phyloP scores from a whole-genome alignment of 2,888 invertebrate species.

The Andrena fulva region DNA sequence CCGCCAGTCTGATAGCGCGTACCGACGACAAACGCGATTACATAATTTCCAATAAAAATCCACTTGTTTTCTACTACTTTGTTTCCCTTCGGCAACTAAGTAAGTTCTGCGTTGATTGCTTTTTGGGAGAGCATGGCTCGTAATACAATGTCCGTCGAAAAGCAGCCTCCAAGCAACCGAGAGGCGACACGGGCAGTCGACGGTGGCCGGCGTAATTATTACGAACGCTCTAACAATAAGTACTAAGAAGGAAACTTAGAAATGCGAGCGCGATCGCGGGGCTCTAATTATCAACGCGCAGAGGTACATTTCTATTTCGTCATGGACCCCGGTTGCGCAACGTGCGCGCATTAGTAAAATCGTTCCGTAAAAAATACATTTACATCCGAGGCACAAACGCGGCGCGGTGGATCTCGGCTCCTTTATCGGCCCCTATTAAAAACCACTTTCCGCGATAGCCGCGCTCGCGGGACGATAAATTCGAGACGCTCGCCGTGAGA shows the following conservation, averaged over 20 bases:
- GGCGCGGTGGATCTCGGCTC: neutral
- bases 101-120: constrained; percentile 17
- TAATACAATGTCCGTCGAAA: neutral
- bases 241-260: constrained; percentile 47
- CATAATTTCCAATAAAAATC: constrained; percentile 22
- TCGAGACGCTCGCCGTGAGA: neutral
- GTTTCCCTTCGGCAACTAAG: neutral
- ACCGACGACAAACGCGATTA: neutral
- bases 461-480: neutral
- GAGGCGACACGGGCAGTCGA: neutral
- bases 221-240: constrained; percentile 43
- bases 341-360: constrained; percentile 20
- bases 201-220: constrained; percentile 37
- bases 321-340: constrained; percentile 19
- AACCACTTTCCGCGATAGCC: neutral
- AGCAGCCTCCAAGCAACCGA: neutral
- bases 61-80: neutral
- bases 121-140: neutral
- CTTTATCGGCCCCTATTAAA: constrained; percentile 11
- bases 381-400: neutral
- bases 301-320: constrained; percentile 42
- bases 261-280: constrained; percentile 35
- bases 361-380: constrained; percentile 32
- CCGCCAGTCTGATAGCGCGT: neutral
- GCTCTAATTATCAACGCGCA: constrained; percentile 49